Percentiles rank a stretch among this genome's conserved stretches.
These are phyloP conservation scores for Frieseomelitta varia DNA, from an alignment of 1,140 invertebrate genomes.

Conservation along the genomic window DNA sequence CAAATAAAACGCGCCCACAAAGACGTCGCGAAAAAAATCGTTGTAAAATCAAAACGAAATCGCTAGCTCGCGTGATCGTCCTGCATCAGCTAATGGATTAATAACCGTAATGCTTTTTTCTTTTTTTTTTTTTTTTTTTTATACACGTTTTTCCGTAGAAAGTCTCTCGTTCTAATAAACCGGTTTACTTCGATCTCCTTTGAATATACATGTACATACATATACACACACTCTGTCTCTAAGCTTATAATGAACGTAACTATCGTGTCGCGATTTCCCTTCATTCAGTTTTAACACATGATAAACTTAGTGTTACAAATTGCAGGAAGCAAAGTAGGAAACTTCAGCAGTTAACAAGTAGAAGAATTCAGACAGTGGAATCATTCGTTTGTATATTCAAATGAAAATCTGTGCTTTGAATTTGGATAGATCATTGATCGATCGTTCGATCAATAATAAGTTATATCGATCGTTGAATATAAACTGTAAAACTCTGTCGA, in stretches of 20 bases:
- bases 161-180: slow-evolving; percentile 16
- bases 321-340: not conserved
- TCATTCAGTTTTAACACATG: not conserved
- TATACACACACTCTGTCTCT: not conserved
- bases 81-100: not conserved
- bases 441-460: too few species aligned
- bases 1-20: too few species aligned
- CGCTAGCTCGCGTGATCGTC: not conserved
- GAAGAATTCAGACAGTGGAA: too few species aligned
- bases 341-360: too few species aligned
- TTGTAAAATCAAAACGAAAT: not conserved
- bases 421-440: too few species aligned
- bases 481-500: too few species aligned
- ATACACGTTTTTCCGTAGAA: not conserved
- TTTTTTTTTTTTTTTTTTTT: not conserved
- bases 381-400: too few species aligned
- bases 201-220: too few species aligned
- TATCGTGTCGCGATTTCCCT: not conserved
- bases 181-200: slow-evolving; percentile 9
- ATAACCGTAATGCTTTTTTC: not conserved
- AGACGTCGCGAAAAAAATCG: not conserved
- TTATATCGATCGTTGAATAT: too few species aligned
- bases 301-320: not conserved
- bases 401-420: too few species aligned
- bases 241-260: not conserved